A percentile compares a stretch with the other conserved stretches of the same genome.
phyloP scores from a whole-genome alignment of 2,888 invertebrate genomes.

The Limnephilus marmoratus region DNA sequence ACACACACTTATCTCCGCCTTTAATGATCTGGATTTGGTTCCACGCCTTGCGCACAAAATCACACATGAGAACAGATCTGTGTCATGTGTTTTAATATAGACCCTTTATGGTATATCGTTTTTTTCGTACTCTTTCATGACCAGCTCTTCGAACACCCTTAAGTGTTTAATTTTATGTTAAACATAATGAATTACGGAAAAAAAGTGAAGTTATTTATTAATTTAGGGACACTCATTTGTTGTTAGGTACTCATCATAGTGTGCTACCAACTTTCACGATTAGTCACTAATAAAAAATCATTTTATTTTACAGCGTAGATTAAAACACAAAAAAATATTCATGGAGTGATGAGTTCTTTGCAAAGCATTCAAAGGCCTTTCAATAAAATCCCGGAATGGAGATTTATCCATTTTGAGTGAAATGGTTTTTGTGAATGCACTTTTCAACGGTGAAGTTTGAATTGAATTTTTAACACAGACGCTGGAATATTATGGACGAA shows the following conservation, averaged over 20 bases:
- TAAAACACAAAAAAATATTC: neutral
- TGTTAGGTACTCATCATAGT: neutral
- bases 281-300: neutral
- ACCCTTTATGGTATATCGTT: neutral
- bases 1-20: neutral
- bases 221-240: neutral
- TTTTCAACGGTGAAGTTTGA: constrained; percentile 12
- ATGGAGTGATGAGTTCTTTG: neutral
- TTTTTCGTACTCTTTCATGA: neutral
- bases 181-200: neutral
- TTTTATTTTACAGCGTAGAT: neutral
- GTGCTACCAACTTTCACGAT: neutral
- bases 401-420: constrained; percentile 18
- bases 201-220: no score
- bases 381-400: neutral
- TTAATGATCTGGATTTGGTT: neutral
- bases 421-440: constrained; percentile 23
- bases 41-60: neutral
- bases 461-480: constrained; percentile 24
- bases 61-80: neutral
- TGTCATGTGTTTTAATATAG: neutral
- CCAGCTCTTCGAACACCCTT: neutral
- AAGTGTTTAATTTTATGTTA: neutral
- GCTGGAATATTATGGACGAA: neutral
- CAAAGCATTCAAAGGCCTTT: constrained; percentile 5